Evolutionary conservation across 2,797 vertebrate genomes (phyloP), one percentile per base, ranked within the genome.

Genomic region (Phalloptychus januarius): DNA sequence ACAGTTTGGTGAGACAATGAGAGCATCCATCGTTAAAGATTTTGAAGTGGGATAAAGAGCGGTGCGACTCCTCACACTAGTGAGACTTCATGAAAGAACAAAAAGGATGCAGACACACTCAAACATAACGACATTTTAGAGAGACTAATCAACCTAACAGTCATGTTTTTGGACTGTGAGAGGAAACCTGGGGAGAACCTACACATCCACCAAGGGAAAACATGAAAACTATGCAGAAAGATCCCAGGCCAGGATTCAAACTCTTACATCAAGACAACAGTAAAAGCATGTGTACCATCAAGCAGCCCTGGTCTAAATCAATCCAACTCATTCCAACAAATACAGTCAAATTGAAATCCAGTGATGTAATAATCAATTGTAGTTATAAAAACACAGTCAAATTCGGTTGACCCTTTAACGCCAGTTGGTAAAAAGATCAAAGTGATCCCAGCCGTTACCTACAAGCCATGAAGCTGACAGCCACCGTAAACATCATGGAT

Each of bases 1-100:
- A 78, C 75, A 44, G 77, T 76, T 80, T 38, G 76, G 58, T 76
- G 81, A 73, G 83, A 82, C n/a, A 65, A 79, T 78, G 77, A 67
- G 50, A 40, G 46, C 52, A 83, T 71, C 54, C 50, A 15, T 70
- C 63, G 2, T 31, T 44, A 58, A 58, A 74, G 7, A 40, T 74
- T 54, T n/a, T 36, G 13, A 52, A 72, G 20, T 25, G 71, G 65
- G 25, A 23, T 67, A 40, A 67, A 23, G 65, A 25, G 23, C 3
- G 38, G 20, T 18, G 36, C 2, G 11, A 69, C 25, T n/a, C 11
- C 18, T 18, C 36, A 40, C 63, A 23, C 36, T 67, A 67, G 38
- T n/a, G 65, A 40, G 38, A 69, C 7, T 42, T 25, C 23, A 2
- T 42, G 38, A 20, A 10, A 36, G 33, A 36, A 36, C 36, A 10